These are phyloP conservation scores for Rhaphigaster nebulosa DNA, from an alignment of 2,888 invertebrate species.

Conservation along the genomic window DNA sequence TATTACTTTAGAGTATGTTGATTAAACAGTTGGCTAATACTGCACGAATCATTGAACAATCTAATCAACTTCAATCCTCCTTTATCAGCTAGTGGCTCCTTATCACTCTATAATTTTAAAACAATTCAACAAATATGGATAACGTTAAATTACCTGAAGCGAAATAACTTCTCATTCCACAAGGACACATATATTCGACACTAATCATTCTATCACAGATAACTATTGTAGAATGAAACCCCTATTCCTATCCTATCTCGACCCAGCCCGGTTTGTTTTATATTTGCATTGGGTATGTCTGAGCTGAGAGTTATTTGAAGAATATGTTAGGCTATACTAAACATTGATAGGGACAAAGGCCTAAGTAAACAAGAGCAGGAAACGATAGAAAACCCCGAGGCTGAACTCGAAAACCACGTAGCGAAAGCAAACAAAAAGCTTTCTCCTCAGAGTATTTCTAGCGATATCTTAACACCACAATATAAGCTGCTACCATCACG, in stretches of 20 bases:
- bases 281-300: slow-evolving; percentile 24
- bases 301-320: slow-evolving; percentile 24
- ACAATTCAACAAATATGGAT: too few relatives aligned
- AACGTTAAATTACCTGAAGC: too few relatives aligned
- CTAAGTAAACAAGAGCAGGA: slow-evolving; percentile 21
- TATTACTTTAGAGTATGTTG: too few relatives aligned
- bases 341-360: slow-evolving; percentile 47
- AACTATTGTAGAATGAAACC: neutral
- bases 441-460: slow-evolving; percentile 36
- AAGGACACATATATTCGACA: neutral
- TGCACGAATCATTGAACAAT: too few relatives aligned
- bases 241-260: neutral
- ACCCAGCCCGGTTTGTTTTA: neutral
- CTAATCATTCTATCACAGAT: neutral
- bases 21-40: too few relatives aligned
- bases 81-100: too few relatives aligned
- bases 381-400: slow-evolving; percentile 32
- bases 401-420: slow-evolving; percentile 23
- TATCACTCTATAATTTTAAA: too few relatives aligned
- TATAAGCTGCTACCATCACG: neutral
- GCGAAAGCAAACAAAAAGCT: slow-evolving; percentile 34
- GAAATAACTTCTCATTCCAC: too few relatives aligned
- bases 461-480: slow-evolving; percentile 18
- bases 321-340: slow-evolving; percentile 35
- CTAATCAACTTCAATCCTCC: too few relatives aligned